phyloP scores from a whole-genome alignment of 2,888 invertebrate species.

The Drosophila nr. perissopoda region DNA sequence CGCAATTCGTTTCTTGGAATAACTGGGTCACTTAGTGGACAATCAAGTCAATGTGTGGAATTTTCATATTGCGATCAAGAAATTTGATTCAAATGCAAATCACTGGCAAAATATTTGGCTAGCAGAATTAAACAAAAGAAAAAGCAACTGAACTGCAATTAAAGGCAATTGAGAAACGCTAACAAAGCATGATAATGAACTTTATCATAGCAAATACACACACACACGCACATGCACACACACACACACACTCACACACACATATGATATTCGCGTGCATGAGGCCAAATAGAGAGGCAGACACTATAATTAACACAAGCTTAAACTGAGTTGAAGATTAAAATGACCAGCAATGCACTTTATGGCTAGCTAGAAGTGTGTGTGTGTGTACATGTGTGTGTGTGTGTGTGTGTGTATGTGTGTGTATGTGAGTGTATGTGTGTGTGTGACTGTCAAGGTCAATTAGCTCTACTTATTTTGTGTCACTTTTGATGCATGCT shows the following conservation, averaged over 20 bases:
- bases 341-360: slow-evolving; percentile 64
- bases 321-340: slow-evolving; percentile 58
- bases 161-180: slow-evolving; percentile 59
- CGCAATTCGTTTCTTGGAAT: background rate
- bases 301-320: slow-evolving; percentile 56
- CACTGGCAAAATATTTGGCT: slow-evolving; percentile 20
- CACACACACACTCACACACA: background rate
- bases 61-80: slow-evolving; percentile 13
- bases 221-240: background rate
- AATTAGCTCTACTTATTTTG: slow-evolving; percentile 70
- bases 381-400: slow-evolving; percentile 13
- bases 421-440: slow-evolving; percentile 25
- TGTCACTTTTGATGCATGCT: slow-evolving; percentile 50
- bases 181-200: slow-evolving; percentile 62
- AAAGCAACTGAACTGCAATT: slow-evolving; percentile 44
- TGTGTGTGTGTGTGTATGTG: slow-evolving; percentile 19
- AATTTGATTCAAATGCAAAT: slow-evolving; percentile 42
- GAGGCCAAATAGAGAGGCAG: slow-evolving; percentile 27
- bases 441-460: slow-evolving; percentile 59
- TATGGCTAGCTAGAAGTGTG: slow-evolving; percentile 47
- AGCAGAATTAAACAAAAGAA: slow-evolving; percentile 15
- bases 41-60: slow-evolving; percentile 6
- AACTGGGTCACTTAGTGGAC: background rate
- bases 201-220: slow-evolving; percentile 31
- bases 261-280: background rate